Evolutionary conservation across 2,888 invertebrate genomes (phyloP).

Genomic region (Epicampocera succincta): DNA sequence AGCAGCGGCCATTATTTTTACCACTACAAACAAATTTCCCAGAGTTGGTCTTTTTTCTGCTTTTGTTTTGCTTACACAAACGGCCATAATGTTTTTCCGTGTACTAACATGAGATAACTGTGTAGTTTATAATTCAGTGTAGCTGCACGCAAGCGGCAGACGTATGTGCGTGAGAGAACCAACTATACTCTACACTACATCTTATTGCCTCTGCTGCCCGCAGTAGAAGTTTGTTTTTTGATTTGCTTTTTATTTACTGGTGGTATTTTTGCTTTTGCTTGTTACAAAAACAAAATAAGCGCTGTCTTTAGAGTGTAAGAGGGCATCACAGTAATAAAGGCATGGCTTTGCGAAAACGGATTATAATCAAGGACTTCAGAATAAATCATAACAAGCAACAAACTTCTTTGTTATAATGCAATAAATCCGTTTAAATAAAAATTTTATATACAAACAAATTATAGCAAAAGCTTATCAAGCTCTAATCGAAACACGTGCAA

Average conservation of each 20-base stretch:
- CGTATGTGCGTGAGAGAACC: slow-evolving; percentile 42
- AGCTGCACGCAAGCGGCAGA: neutral
- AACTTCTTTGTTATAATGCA: neutral
- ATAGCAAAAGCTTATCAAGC: neutral
- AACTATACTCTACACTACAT: slow-evolving; percentile 26
- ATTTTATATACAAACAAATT: neutral
- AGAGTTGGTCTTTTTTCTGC: neutral
- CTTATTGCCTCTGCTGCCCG: slow-evolving; percentile 50
- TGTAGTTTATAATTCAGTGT: neutral
- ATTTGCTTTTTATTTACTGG: slow-evolving; percentile 19
- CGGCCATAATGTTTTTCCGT: slow-evolving; percentile 63
- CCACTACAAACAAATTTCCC: slow-evolving; percentile 52
- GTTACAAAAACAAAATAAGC: slow-evolving; percentile 26
- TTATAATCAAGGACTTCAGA: slow-evolving; percentile 18
- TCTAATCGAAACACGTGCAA: slow-evolving; percentile 49
- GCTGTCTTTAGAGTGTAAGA: slow-evolving; percentile 54
- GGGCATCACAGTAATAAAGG: slow-evolving; percentile 57
- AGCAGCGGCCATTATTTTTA: slow-evolving; percentile 72
- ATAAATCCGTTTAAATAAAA: slow-evolving; percentile 7
- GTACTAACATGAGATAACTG: slow-evolving; percentile 42
- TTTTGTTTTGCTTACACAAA: neutral
- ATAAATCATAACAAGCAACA: neutral
- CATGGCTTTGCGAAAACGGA: slow-evolving; percentile 58
- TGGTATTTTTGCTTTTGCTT: slow-evolving; percentile 29
- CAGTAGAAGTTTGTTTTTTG: slow-evolving; percentile 24